These are phyloP conservation scores for Pseudococcus viburni DNA, from an alignment of 2,888 invertebrate genomes.

Conservation along the genomic window DNA sequence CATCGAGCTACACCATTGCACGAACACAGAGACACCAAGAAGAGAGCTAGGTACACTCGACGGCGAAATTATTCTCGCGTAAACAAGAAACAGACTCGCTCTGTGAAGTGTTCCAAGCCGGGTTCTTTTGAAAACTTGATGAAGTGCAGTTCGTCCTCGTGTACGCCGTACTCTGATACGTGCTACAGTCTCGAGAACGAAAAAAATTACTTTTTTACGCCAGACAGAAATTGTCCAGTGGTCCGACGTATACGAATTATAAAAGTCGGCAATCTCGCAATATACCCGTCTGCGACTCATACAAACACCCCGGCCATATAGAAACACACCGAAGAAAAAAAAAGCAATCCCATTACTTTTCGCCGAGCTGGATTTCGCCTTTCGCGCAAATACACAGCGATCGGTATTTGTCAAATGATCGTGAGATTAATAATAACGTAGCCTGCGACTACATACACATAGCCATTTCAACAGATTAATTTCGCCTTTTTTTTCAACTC, in stretches of 20 bases:
- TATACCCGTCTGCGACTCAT: neutral
- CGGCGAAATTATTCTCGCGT: constrained; percentile 47
- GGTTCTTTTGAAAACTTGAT: constrained; percentile 50
- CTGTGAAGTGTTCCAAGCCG: constrained; percentile 18
- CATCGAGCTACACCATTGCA: neutral
- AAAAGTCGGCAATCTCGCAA: neutral
- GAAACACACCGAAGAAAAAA: neutral
- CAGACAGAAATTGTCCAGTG: constrained; percentile 41
- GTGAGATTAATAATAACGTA: neutral
- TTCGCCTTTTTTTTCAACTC: no score
- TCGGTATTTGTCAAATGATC: neutral
- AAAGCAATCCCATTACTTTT: constrained; percentile 1
- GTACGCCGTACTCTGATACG: neutral
- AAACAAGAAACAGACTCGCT: constrained; percentile 45
- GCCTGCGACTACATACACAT: neutral
- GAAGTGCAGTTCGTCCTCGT: constrained; percentile 19
- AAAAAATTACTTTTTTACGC: constrained; percentile 15
- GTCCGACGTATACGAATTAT: constrained; percentile 12
- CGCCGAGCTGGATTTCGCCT: neutral
- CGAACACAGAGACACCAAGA: neutral
- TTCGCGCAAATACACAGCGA: neutral
- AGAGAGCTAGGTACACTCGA: constrained; percentile 14
- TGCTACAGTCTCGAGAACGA: neutral
- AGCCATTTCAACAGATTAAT: neutral
- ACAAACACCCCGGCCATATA: neutral